phyloP scores from a whole-genome alignment of 2,113 vertebrate genomes.

The Caranx melampygus region DNA sequence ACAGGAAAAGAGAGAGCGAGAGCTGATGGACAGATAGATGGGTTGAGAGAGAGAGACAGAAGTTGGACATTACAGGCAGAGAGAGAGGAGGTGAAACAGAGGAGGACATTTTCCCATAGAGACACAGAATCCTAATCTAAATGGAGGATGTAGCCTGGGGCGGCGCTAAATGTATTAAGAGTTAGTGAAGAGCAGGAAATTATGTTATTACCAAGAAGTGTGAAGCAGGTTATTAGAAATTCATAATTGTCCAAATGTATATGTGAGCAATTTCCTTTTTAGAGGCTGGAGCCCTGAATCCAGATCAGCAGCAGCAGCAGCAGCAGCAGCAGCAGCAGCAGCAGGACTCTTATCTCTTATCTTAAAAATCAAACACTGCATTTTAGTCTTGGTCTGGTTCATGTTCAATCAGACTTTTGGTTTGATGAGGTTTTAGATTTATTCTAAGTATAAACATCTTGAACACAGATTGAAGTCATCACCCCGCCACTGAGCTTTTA shows the following conservation, averaged over 20 bases:
- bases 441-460: no score
- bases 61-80: neutral
- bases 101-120: conserved; percentile 42
- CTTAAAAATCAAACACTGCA: no score
- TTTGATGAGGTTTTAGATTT: no score
- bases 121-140: conserved; percentile 68
- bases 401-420: no score
- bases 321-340: neutral
- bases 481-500: no score
- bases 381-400: no score
- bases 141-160: conserved; percentile 62
- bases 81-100: neutral
- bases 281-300: conserved; percentile 18
- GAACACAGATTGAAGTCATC: no score
- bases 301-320: neutral
- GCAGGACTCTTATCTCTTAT: no score
- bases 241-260: conserved; percentile 63
- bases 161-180: conserved; percentile 66
- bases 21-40: conserved; percentile 5
- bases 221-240: conserved; percentile 69
- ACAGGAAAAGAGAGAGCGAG: neutral
- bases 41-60: conserved; percentile 4
- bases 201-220: conserved; percentile 54
- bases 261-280: conserved; percentile 46
- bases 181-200: conserved; percentile 57